Evolutionary conservation across 1,140 invertebrate genomes (phyloP), one percentile per base, ranked within the genome.

Genomic region (Drosophila micromelanica): DNA sequence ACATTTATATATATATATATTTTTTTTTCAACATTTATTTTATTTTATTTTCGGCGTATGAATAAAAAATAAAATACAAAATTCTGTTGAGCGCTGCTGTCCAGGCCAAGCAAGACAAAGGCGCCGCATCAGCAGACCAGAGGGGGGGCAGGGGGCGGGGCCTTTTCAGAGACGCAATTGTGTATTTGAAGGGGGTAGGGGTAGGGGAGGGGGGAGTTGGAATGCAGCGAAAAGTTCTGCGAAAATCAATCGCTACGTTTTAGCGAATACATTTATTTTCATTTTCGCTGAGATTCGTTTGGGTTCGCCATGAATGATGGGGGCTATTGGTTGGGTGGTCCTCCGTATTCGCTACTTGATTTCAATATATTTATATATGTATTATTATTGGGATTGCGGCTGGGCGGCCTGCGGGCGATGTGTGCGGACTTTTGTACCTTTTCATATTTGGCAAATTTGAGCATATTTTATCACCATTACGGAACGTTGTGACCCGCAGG

Each of bases 391-490:
- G 56, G 43, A 43, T 74, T 63, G 57, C 6, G 37, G 2, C 7
- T 7, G 59, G 42, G 32, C 32, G 37, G 38, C 71, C 80, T 63
- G 49, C 64, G 61, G 72, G 76, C 68, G 38, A 20, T 37, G 43
- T 43, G 57, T 46, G 43, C 38, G 61, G 52, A 56, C 35, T 20
- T 55, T 60, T 56, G 74, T 90, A 90, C 84, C 81, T 90, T 90
- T 90, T 90, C 80, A 90, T 90, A 79, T 90, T 86, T 78, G 82
- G 75, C 86, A 90, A 90, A 86, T 90, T 90, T 90, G 86, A 90
- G 85, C 86, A 90, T 90, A 90, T 90, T 90, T 90, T 90, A 90
- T 90, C 86, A 90, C 86, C 86, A 90, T 90, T 90, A 86, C 86
- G 48, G 42, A 72, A 71, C 56, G 51, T 61, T 61, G 62, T 84